These are phyloP conservation scores for Benthosema pterotum DNA, from an alignment of 2,797 vertebrate species.

Conservation along the genomic window DNA sequence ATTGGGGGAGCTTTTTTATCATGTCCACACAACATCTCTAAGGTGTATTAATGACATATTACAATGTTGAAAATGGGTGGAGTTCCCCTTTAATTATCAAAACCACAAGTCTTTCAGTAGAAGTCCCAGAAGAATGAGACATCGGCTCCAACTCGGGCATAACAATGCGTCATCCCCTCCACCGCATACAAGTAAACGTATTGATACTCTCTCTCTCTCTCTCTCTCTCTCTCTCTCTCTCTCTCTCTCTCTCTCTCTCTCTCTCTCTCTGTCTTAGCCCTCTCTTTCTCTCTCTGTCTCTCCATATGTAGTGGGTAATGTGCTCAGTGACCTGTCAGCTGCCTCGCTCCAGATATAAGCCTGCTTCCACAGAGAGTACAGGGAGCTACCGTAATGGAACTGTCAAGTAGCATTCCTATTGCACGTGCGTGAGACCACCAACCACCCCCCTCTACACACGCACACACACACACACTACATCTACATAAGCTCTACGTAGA, in stretches of 20 bases:
- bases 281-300: not conserved
- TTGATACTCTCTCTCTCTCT: not conserved
- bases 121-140: slow-evolving; percentile 55
- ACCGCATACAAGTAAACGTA: slow-evolving; percentile 9
- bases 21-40: no score
- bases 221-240: no score
- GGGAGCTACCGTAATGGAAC: slow-evolving; percentile 20
- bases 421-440: not conserved
- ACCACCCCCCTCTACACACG: not conserved
- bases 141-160: slow-evolving; percentile 36
- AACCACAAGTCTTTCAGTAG: slow-evolving; percentile 69
- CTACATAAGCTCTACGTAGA: no score
- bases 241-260: no score
- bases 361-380: slow-evolving; percentile 2
- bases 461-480: not conserved
- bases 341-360: not conserved
- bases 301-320: slow-evolving; percentile 3
- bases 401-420: not conserved
- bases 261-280: no score
- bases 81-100: no score
- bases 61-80: no score
- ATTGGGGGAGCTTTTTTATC: no score
- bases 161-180: slow-evolving; percentile 31
- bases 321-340: slow-evolving; percentile 11
- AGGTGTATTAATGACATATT: no score